Evolutionary conservation across 2,113 vertebrate species (phyloP), one percentile per base, ranked within the genome.

Genomic region (Antennarius striatus): DNA sequence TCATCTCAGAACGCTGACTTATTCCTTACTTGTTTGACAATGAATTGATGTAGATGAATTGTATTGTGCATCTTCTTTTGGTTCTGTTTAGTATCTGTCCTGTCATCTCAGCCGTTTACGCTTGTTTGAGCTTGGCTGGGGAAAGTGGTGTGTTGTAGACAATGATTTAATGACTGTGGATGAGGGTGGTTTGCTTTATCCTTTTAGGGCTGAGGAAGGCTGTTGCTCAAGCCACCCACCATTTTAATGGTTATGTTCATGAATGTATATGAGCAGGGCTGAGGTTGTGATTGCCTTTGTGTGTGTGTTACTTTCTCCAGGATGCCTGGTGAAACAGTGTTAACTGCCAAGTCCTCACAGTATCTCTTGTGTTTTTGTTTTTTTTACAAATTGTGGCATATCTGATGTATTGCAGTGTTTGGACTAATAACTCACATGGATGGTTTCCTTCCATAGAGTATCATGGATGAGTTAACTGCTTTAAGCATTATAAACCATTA

Each of bases 1-100:
- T 65, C 53, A 59, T 16, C 68, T 62, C 50, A 60, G 79, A 73
- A 73, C 86, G 81, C 71, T 75, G 73, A 45, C 49, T 77, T 11
- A 40, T 63, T 77, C 78, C 57, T 82, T 80, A 60, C 77, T 87
- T 84, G 71, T 83, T 85, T 85, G 85, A 74, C 57, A 66, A 62
- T 65, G 63, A 51, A 14, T 76, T 80, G 82, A 84, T 67, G 65
- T 76, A 67, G 16, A 15, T 6, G 36, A 63, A 51, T 55, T 68
- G 45, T 59, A 10, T 68, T 74, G 14, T 71, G 58, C 52, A 65
- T 72, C 48, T 82, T 65, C 56, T 67, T 36, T 50, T 78, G 66
- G 55, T 81, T 81, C 70, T 64, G 43, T 80, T 77, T 82, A 82
- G 54, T 40, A 11, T 69, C 47, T 65, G 9, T 66, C 52, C 69